These are phyloP conservation scores for Pammene fasciana DNA, from an alignment of 2,888 invertebrate species.

Conservation along the genomic window DNA sequence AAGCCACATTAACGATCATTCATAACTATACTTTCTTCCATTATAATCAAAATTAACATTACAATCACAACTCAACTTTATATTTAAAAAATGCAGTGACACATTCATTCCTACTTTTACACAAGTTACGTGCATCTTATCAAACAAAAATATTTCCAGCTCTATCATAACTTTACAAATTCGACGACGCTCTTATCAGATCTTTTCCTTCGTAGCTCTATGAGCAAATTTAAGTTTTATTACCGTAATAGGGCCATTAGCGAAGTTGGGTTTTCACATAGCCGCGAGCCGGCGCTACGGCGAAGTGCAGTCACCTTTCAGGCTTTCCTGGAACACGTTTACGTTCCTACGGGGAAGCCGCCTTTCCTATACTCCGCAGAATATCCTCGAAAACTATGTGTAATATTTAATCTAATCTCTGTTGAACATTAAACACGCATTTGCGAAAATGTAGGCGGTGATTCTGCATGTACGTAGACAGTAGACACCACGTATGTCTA, in stretches of 20 bases:
- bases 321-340: constrained; percentile 48
- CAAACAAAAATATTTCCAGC: constrained; percentile 5
- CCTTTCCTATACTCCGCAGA: neutral
- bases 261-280: constrained; percentile 62
- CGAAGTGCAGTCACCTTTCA: constrained; percentile 76
- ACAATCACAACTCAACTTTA: too few species aligned
- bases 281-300: constrained; percentile 57
- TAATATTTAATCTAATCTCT: constrained; percentile 9
- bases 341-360: constrained; percentile 29
- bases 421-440: constrained; percentile 13
- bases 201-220: constrained; percentile 57
- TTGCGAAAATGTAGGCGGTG: constrained; percentile 9
- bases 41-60: too few species aligned
- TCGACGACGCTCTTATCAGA: constrained; percentile 42
- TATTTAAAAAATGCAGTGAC: too few species aligned
- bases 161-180: constrained; percentile 19
- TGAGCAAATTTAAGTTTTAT: constrained; percentile 59
- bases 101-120: neutral
- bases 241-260: constrained; percentile 56
- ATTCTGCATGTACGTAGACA: constrained; percentile 1
- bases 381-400: constrained; percentile 2
- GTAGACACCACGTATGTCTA: neutral
- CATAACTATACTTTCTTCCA: too few species aligned
- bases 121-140: constrained; percentile 3
- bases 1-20: too few species aligned